Percentiles rank a stretch among this genome's conserved stretches.
phyloP scores from a whole-genome alignment of 92 coral and sea anemone species.

The Plumapathes pennacea region DNA sequence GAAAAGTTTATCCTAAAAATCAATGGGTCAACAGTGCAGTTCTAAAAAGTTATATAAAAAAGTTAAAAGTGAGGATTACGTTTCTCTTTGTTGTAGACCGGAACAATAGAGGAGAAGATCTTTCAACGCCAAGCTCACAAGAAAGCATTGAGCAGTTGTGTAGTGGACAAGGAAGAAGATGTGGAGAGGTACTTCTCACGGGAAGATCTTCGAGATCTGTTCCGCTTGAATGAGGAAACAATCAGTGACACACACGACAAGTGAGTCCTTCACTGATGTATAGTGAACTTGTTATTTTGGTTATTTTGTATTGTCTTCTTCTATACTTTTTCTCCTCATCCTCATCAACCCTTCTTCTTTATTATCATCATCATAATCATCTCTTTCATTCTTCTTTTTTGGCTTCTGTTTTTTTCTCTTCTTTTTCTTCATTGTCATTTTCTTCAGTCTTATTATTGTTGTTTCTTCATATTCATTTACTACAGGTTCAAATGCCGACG shows the following conservation, averaged over 20 bases:
- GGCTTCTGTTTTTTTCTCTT: background rate
- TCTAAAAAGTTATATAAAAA: too few species aligned
- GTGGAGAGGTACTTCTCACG: conserved; percentile 91
- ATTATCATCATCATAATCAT: background rate
- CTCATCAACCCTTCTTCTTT: too few species aligned
- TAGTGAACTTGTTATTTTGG: too few species aligned
- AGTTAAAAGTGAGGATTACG: too few species aligned
- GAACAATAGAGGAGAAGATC: conserved; percentile 97
- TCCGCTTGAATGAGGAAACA: conserved; percentile 79
- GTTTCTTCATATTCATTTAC: too few species aligned
- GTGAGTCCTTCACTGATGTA: conserved; percentile 55
- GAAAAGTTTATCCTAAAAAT: too few species aligned
- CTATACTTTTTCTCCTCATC: too few species aligned
- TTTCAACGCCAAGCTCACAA: conserved; percentile 99
- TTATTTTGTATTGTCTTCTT: too few species aligned
- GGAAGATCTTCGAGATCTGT: conserved; percentile 86
- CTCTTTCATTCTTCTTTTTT: background rate
- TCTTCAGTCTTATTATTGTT: too few species aligned
- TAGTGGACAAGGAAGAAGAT: conserved; percentile 88
- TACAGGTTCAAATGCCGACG: conserved; percentile 84
- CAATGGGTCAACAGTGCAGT: too few species aligned
- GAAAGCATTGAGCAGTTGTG: conserved; percentile 95
- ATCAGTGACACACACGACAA: conserved; percentile 95
- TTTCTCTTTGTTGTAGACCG: conserved; percentile 59
- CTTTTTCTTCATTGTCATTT: too few species aligned